These are phyloP conservation scores for Gastrophysa polygoni DNA, from an alignment of 2,888 invertebrate species.

Conservation along the genomic window DNA sequence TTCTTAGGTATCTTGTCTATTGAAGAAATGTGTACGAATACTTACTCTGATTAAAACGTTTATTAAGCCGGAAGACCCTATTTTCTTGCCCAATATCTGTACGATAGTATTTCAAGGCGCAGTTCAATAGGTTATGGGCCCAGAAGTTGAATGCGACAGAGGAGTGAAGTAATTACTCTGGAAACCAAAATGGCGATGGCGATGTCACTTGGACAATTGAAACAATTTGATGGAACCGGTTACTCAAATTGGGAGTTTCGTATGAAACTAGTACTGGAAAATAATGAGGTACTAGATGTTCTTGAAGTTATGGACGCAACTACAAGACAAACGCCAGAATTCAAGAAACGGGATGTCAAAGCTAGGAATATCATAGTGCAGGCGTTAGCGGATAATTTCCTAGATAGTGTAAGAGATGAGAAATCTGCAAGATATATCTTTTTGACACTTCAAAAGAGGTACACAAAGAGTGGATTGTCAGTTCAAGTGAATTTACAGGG, in stretches of 20 bases:
- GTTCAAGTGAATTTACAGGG: not conserved
- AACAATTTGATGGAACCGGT: not conserved
- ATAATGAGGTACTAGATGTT: not conserved
- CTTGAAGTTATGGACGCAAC: not conserved
- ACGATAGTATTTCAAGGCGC: too few relatives aligned
- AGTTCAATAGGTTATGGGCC: too few relatives aligned
- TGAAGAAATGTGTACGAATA: too few relatives aligned
- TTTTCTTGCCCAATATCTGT: too few relatives aligned
- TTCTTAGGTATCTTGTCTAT: too few relatives aligned
- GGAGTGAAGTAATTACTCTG: too few relatives aligned
- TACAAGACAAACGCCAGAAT: not conserved
- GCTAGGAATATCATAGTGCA: not conserved
- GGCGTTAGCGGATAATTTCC: not conserved
- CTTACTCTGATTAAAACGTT: too few relatives aligned
- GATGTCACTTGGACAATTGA: not conserved
- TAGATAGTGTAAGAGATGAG: not conserved
- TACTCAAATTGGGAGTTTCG: not conserved
- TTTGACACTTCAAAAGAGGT: not conserved
- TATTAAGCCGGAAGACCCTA: too few relatives aligned
- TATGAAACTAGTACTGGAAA: not conserved
- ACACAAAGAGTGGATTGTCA: not conserved
- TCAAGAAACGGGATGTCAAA: not conserved
- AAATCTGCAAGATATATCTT: not conserved
- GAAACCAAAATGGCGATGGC: too few relatives aligned
- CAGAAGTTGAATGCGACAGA: too few relatives aligned